Percentiles rank a stretch among this genome's conserved stretches.
phyloP scores from a whole-genome alignment of 2,797 vertebrate genomes.

The Heterohyrax brucei region DNA sequence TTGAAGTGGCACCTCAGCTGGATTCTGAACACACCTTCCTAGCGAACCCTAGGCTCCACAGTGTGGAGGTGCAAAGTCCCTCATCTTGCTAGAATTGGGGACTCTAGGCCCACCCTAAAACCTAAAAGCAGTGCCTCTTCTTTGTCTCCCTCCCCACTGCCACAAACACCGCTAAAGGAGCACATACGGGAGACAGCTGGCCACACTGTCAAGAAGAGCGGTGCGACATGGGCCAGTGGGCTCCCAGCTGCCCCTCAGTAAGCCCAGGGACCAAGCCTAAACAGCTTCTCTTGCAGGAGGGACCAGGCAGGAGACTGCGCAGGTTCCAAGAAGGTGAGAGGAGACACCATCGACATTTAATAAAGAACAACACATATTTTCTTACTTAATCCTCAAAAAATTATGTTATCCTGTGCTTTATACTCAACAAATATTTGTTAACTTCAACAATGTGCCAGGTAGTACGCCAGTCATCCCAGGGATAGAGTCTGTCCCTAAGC shows the following conservation, averaged over 20 bases:
- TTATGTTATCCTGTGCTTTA: too few species aligned
- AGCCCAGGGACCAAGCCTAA: not conserved
- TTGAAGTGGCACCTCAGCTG: not conserved
- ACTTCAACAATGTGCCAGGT: not conserved
- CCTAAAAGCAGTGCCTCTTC: not conserved
- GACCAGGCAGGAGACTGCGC: not conserved
- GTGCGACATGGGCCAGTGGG: rapidly evolving
- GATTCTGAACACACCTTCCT: not conserved
- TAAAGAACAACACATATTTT: too few species aligned
- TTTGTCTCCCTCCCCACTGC: not conserved
- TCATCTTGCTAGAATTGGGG: not conserved
- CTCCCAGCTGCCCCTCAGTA: not conserved
- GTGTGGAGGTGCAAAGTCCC: not conserved
- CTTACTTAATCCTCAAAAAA: too few species aligned
- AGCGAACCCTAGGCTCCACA: not conserved
- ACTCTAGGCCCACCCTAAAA: not conserved
- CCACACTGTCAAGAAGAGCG: not conserved
- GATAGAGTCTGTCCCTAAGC: not conserved
- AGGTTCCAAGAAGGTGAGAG: not conserved
- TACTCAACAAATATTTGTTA: not conserved
- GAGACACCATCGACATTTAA: too few species aligned
- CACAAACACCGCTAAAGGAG: not conserved
- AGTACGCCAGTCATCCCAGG: not conserved
- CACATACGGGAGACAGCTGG: not conserved
- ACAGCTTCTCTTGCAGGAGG: not conserved